Evolutionary conservation across 2,888 invertebrate genomes (phyloP).

Genomic region (Pinctada fucata): DNA sequence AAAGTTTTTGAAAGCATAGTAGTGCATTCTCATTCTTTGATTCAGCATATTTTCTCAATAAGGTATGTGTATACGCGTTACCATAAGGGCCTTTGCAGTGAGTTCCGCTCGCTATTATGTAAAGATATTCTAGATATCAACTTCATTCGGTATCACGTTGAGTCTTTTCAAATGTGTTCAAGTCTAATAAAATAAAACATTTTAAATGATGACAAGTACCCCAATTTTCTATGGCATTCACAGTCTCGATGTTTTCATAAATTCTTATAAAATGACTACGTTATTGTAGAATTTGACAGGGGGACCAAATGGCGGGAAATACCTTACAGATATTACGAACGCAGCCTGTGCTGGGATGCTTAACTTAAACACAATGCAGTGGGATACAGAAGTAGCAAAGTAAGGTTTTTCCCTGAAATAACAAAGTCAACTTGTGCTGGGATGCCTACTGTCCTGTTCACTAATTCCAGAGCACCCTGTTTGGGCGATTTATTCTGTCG

Average conservation of each 20-base stretch:
- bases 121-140: too few species aligned
- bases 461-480: too few species aligned
- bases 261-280: background rate
- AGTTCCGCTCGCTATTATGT: too few species aligned
- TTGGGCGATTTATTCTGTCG: too few species aligned
- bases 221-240: background rate
- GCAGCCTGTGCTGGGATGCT: conserved; percentile 17
- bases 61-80: too few species aligned
- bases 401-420: background rate
- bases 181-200: background rate
- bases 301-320: conserved; percentile 25
- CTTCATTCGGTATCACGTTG: too few species aligned
- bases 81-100: too few species aligned
- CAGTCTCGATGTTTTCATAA: background rate
- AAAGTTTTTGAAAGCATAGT: too few species aligned
- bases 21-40: too few species aligned
- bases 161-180: background rate
- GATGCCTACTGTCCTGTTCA: too few species aligned
- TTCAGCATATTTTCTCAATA: too few species aligned
- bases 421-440: conserved; percentile 12
- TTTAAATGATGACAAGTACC: too few species aligned
- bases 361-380: conserved; percentile 9
- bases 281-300: conserved; percentile 28
- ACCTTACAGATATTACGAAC: conserved; percentile 29
- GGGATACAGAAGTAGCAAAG: conserved; percentile 26